Percentiles rank a stretch among this genome's conserved stretches.
phyloP scores from a whole-genome alignment of 2,888 invertebrate species.

The Exocentrus adspersus region DNA sequence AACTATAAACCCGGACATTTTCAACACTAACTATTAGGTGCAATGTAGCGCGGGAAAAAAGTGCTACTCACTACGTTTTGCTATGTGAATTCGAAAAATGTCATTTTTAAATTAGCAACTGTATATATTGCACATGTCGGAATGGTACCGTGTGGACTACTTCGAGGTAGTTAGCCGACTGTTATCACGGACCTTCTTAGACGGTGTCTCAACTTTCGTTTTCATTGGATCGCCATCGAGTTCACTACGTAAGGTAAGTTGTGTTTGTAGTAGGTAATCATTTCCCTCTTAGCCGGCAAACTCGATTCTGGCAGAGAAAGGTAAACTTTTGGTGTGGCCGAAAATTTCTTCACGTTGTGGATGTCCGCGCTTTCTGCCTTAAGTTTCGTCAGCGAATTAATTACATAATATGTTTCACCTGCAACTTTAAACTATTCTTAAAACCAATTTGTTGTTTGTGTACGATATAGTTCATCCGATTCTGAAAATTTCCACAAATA shows the following conservation, averaged over 20 bases:
- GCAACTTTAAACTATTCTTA: too few species aligned
- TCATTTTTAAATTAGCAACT: constrained; percentile 10
- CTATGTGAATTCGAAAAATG: constrained; percentile 10
- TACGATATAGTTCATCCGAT: not conserved
- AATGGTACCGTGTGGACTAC: constrained; percentile 21
- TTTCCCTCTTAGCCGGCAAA: constrained; percentile 29
- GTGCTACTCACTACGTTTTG: not conserved
- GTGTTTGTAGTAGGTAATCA: constrained; percentile 24
- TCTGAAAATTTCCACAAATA: not conserved
- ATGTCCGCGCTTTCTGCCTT: constrained; percentile 7
- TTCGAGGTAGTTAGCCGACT: constrained; percentile 32
- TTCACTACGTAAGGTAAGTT: constrained; percentile 20
- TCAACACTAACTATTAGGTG: constrained; percentile 9
- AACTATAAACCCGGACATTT: constrained; percentile 31
- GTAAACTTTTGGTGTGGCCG: constrained; percentile 34
- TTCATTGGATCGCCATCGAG: constrained; percentile 42
- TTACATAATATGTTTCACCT: too few species aligned
- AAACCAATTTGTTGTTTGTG: too few species aligned
- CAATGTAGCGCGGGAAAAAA: not conserved
- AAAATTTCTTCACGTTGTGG: constrained; percentile 41
- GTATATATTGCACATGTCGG: constrained; percentile 15
- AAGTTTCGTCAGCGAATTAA: constrained; percentile 12
- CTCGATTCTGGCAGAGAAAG: constrained; percentile 33
- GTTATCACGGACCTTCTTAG: constrained; percentile 36
- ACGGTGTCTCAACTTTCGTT: constrained; percentile 43